Percentiles rank a stretch among this genome's conserved stretches.
Conservation (phyloP, 2,888 invertebrate species). For the Megalurothrips usitatus region DNA sequence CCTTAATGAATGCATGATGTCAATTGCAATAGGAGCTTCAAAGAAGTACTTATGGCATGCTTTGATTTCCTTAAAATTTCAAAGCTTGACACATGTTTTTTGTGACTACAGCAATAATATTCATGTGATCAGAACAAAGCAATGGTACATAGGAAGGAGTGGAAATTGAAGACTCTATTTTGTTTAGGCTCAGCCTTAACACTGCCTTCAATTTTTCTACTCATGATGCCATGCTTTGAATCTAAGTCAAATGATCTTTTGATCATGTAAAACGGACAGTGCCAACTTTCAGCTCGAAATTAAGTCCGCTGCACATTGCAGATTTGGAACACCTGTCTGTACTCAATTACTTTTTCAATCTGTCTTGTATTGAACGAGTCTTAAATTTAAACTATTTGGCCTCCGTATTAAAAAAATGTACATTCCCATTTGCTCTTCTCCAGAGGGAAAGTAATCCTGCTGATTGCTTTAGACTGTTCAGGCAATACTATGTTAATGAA, state of each 20-base stretch:
- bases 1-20: background rate
- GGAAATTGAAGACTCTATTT: background rate
- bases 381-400: background rate
- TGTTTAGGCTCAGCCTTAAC: background rate
- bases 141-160: background rate
- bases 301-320: background rate
- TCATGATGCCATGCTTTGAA: background rate
- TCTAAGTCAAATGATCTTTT: background rate
- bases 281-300: background rate
- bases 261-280: background rate
- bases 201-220: background rate
- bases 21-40: background rate
- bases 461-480: background rate
- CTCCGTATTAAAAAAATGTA: background rate
- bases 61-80: background rate
- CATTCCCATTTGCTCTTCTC: conserved; percentile 12
- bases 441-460: background rate
- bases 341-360: conserved; percentile 9
- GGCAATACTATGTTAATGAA: background rate
- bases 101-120: background rate
- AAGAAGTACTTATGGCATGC: background rate
- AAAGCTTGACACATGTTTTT: background rate
- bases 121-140: background rate
- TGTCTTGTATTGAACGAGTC: conserved; percentile 8
- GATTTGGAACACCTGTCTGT: background rate